Base-by-base conservation (phyloP, 1,140 invertebrate species). In the Sipha flava region DNA sequence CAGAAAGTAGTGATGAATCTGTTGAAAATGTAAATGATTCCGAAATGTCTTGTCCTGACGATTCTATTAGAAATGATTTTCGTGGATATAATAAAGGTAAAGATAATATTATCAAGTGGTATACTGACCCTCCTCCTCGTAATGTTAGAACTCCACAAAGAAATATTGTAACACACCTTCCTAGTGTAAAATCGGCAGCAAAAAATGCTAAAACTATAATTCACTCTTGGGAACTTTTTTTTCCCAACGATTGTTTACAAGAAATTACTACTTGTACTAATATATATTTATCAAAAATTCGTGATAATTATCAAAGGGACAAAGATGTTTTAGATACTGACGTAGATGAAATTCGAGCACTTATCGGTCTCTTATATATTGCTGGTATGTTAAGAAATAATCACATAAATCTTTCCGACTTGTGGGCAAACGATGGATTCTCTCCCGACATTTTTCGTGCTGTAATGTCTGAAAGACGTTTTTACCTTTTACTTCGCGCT, bases 391-490 rank as follows among this genome's bases (percentile, higher is more conserved):
- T 80, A 45, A 82, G 82, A 77, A 59, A 77, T 14, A 40, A n/a
- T n/a, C n/a, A n/a, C n/a, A n/a, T n/a, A n/a, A n/a, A n/a, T n/a
- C n/a, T n/a, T n/a, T n/a, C n/a, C 54, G 84, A 85, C 34, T 57
- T 85, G 18, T 85, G 84, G 83, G 59, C 45, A 16, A 82, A 81
- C 14, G 81, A 84, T 70, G 82, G 83, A 26, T 82, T 81, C 43
- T 83, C 73, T 26, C 47, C 80, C 59, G 81, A 82, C 81, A 77
- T 72, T 43, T 84, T 82, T 77, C 45, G 81, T 12, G 18, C 81
- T 4, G 45, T 79, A 21, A 83, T 84, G 81, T 40, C 52, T 75
- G 16, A 83, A 23, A 82, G 81, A 47, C 75, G 83, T 66, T 85
- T 84, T 68, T 52, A 70, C 21, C 82, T 81, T 68, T 80, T 85